Conservation (phyloP, 2,113 vertebrate genomes). For the Myotis lucifugus region DNA sequence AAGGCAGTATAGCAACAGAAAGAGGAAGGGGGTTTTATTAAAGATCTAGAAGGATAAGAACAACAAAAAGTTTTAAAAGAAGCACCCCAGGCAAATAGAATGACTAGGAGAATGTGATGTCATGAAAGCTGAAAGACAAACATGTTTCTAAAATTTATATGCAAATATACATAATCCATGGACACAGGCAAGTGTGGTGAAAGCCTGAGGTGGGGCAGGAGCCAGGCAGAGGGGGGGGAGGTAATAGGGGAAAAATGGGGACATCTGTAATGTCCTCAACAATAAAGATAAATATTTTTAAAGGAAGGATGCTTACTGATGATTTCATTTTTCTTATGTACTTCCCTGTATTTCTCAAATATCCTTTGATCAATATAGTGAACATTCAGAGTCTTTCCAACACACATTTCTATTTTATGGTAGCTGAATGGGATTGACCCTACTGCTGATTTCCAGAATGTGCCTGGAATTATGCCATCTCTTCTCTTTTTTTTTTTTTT, state of each 20-base stretch:
- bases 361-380: neutral
- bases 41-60: neutral
- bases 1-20: neutral
- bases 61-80: neutral
- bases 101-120: neutral
- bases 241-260: too few species aligned
- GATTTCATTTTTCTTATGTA: neutral
- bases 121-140: neutral
- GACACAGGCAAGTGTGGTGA: too few species aligned
- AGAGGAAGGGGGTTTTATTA: neutral
- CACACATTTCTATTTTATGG: neutral
- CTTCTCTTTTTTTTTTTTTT: too few species aligned
- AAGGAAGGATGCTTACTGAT: neutral
- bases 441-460: neutral
- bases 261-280: too few species aligned
- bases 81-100: neutral
- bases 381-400: neutral
- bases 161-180: too few species aligned
- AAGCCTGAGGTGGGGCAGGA: too few species aligned
- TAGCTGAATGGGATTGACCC: neutral
- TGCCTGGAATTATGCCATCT: neutral
- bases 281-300: neutral
- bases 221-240: too few species aligned
- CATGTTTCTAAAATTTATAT: neutral
- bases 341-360: neutral